A percentile compares a stretch with the other conserved stretches of the same genome.
Conservation (phyloP, 2,888 invertebrate genomes). For the Apamea monoglypha region DNA sequence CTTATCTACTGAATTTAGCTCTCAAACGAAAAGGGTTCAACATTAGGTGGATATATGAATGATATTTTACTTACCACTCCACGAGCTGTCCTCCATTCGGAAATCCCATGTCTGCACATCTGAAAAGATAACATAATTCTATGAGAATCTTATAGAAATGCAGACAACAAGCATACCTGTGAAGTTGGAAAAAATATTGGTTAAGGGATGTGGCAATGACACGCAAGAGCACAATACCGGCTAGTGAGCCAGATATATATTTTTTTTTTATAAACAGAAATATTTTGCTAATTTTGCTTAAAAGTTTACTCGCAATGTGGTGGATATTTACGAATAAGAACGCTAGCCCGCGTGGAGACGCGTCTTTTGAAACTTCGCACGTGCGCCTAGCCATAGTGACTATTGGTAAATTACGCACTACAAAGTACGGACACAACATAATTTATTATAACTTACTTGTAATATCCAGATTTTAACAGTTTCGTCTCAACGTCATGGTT, state of each 20-base stretch:
- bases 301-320: neutral
- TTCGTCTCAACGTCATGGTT: neutral
- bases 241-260: neutral
- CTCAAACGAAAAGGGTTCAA: no score
- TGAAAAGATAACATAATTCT: neutral
- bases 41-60: no score
- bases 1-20: no score
- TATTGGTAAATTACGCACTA: no score
- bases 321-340: no score
- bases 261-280: no score
- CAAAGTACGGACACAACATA: no score
- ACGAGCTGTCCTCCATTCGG: neutral
- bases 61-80: neutral
- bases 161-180: neutral
- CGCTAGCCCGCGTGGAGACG: no score
- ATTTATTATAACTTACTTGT: neutral
- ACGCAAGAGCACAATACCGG: neutral
- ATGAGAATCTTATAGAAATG: neutral
- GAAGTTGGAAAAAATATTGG: neutral
- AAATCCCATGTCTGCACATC: neutral
- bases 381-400: no score
- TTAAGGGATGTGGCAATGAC: neutral
- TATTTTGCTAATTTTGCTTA: no score
- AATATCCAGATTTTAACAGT: neutral
- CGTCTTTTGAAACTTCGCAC: no score